Evolutionary conservation across 2,888 invertebrate genomes (phyloP), one percentile per base, ranked within the genome.

Genomic region (Argyresthia albistria): DNA sequence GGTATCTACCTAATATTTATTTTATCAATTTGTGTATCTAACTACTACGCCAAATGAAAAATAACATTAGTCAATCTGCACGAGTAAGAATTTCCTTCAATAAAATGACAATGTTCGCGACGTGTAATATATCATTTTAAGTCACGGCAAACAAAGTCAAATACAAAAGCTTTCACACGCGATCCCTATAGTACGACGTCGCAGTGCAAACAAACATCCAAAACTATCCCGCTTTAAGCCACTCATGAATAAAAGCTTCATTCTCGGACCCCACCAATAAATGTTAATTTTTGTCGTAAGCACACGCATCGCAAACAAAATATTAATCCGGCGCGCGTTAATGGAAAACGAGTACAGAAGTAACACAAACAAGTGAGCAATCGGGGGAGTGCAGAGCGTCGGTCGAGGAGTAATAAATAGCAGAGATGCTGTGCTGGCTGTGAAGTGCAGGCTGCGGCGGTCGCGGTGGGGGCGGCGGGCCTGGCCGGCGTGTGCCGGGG

Each of bases 231-330:
- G 73, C 70, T 73, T 67, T 83, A 81, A 82, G 83, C 80, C 76
- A 77, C 81, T 83, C 83, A 83, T 84, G 84, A 84, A 84, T 84
- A 84, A 81, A 82, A 80, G 78, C 79, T 77, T 78, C 74, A 76
- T 76, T 76, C 73, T 75, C 70, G 73, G 78, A 79, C 83, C 84
- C 82, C 75, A 77, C 73, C 80, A 73, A 84, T 84, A 84, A 86
- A 87, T 84, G 86, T 82, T 83, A 86, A 86, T 84, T 87, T 81
- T 81, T 73, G 79, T 82, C 80, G 79, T 71, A 74, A 78, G 73
- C 80, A 69, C 78, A 80, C 79, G 79, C 80, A 76, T 78, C 70
- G 80, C 80, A 80, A 84, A 82, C 83, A 82, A 76, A 86, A 84
- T 84, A 83, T 84, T 86, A 87, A 84, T 84, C 83, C 80, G 68